A percentile compares a stretch with the other conserved stretches of the same genome.
Conservation (phyloP, 2,113 vertebrate species). For the human region GRCh38 chr4:129995001-129995500, state of each 20-base stretch:
- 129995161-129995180: slow-evolving; percentile 71
- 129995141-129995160: slow-evolving; percentile 63
- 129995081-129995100: slow-evolving; percentile 72
- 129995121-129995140: slow-evolving; percentile 66
- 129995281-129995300: slow-evolving; percentile 55
- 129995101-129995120: slow-evolving; percentile 77
- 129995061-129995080: slow-evolving; percentile 66
- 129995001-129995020: slow-evolving; percentile 77
- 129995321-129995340: slow-evolving; percentile 18
- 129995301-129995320: slow-evolving; percentile 33
- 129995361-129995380: not conserved
- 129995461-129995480: not conserved
- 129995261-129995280: slow-evolving; percentile 60
- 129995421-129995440: not conserved
- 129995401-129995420: not conserved
- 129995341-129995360: not conserved
- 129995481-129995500: not conserved
- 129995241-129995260: slow-evolving; percentile 74
- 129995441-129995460: not conserved
- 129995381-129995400: not conserved
- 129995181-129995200: slow-evolving; percentile 51
- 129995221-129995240: slow-evolving; percentile 39
- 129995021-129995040: slow-evolving; percentile 77
- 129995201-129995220: slow-evolving; percentile 75
- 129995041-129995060: slow-evolving; percentile 75